Conservation (phyloP, 2,113 vertebrate genomes). For the Falco punctatus region DNA sequence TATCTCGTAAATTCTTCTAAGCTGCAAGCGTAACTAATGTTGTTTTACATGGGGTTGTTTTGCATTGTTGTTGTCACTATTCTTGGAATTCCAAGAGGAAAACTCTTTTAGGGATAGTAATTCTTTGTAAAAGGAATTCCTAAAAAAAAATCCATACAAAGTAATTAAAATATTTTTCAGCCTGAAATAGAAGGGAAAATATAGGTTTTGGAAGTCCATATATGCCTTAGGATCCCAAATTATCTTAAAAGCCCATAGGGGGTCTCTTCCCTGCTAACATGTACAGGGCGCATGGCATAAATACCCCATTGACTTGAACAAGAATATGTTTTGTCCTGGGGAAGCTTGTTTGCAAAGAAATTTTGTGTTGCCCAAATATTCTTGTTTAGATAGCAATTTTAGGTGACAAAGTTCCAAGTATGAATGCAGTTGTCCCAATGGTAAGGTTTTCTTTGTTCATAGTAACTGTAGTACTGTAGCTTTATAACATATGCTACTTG, state of each 20-base stretch:
- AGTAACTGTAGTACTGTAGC: neutral
- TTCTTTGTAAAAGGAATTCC: neutral
- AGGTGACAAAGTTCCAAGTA: neutral
- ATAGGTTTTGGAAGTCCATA: neutral
- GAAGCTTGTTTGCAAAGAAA: neutral
- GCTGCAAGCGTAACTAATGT: accelerated
- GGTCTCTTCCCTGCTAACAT: neutral
- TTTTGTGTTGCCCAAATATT: neutral
- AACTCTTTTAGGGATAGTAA: neutral
- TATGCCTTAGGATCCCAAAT: neutral
- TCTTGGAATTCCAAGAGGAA: neutral
- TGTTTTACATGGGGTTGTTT: accelerated
- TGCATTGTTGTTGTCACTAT: neutral
- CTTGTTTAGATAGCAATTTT: neutral
- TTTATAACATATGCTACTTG: neutral
- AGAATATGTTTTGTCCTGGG: neutral
- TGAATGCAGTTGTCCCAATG: neutral
- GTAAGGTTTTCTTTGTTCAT: neutral
- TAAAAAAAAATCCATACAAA: neutral
- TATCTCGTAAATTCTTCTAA: neutral
- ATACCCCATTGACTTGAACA: neutral
- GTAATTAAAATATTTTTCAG: neutral
- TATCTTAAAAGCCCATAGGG: neutral
- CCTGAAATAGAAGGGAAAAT: neutral
- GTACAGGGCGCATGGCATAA: neutral